A percentile compares a stretch with the other conserved stretches of the same genome.
Evolutionary conservation across 2,888 invertebrate genomes (phyloP).

Genomic region (Cyclophora albipunctata): DNA sequence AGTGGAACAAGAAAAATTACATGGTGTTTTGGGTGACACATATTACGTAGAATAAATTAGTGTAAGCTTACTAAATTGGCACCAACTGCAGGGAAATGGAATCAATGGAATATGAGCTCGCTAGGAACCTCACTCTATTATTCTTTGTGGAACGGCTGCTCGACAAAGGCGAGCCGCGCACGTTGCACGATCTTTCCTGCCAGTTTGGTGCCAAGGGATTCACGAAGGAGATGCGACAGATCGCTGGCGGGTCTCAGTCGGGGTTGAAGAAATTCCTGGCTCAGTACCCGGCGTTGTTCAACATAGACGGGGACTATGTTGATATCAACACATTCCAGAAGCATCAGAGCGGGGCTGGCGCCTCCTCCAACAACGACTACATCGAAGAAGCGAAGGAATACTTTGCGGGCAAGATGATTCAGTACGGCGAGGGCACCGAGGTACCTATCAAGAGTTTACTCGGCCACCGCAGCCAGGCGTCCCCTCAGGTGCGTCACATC

Average conservation of each 20-base stretch:
- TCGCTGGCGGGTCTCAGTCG: slow-evolving; percentile 95
- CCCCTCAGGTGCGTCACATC: slow-evolving; percentile 97
- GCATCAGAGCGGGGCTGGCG: slow-evolving; percentile 74
- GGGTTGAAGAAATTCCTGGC: slow-evolving; percentile 97
- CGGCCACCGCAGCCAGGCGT: slow-evolving; percentile 97
- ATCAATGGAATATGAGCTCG: slow-evolving; percentile 94
- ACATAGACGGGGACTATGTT: slow-evolving; percentile 94
- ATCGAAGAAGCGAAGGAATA: slow-evolving; percentile 98
- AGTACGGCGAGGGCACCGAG: slow-evolving; percentile 96
- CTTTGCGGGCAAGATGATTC: slow-evolving; percentile 94
- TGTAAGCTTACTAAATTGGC: slow-evolving; percentile 68
- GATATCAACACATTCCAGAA: slow-evolving; percentile 87
- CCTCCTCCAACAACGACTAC: slow-evolving; percentile 86
- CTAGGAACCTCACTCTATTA: slow-evolving; percentile 95
- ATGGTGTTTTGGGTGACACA: slow-evolving; percentile 76
- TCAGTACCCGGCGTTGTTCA: slow-evolving; percentile 97
- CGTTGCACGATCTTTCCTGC: slow-evolving; percentile 97
- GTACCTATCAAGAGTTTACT: slow-evolving; percentile 97
- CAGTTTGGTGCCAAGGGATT: slow-evolving; percentile 99
- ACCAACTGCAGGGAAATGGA: slow-evolving; percentile 83
- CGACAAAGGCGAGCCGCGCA: slow-evolving; percentile 96
- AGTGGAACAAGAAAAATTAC: slow-evolving; percentile 60
- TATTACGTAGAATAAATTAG: slow-evolving; percentile 71
- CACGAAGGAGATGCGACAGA: slow-evolving; percentile 98
- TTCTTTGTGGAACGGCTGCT: slow-evolving; percentile 99